phyloP scores from a whole-genome alignment of 2,888 invertebrate species.

The Saturnia pavonia region DNA sequence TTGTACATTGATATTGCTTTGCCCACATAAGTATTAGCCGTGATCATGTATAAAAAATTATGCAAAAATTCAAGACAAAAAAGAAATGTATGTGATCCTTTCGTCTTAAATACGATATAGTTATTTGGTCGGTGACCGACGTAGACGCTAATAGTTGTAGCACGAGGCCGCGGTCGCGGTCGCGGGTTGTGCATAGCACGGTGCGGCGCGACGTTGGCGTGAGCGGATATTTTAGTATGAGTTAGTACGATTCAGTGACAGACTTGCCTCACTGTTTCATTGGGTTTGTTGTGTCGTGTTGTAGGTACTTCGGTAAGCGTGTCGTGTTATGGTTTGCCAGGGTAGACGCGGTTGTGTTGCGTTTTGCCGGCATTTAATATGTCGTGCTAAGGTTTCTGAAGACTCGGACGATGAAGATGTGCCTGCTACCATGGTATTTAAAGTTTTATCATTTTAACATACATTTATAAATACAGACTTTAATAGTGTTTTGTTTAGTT shows the following conservation, averaged over 20 bases:
- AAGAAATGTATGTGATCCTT: neutral
- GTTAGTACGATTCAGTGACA: conserved; percentile 40
- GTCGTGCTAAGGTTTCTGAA: conserved; percentile 50
- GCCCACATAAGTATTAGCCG: too few relatives aligned
- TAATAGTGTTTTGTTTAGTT: neutral
- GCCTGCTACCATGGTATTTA: conserved; percentile 28
- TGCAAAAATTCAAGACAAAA: neutral
- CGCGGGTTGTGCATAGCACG: conserved; percentile 3
- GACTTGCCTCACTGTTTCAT: conserved; percentile 30
- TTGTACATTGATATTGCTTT: too few relatives aligned
- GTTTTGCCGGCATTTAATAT: conserved; percentile 66
- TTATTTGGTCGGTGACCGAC: conserved; percentile 20
- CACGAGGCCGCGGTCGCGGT: conserved; percentile 20
- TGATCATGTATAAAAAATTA: neutral
- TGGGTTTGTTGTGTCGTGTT: conserved; percentile 36
- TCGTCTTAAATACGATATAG: conserved; percentile 9
- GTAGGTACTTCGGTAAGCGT: conserved; percentile 31
- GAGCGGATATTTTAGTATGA: conserved; percentile 61
- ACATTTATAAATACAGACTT: neutral
- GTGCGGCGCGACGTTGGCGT: conserved; percentile 27
- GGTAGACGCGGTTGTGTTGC: conserved; percentile 63
- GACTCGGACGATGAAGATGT: conserved; percentile 28
- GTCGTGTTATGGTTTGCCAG: conserved; percentile 52
- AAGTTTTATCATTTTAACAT: conserved; percentile 5
- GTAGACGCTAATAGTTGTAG: conserved; percentile 28